Evolutionary conservation across 1,140 invertebrate species (phyloP).

Genomic region (Drosophila busckii): DNA sequence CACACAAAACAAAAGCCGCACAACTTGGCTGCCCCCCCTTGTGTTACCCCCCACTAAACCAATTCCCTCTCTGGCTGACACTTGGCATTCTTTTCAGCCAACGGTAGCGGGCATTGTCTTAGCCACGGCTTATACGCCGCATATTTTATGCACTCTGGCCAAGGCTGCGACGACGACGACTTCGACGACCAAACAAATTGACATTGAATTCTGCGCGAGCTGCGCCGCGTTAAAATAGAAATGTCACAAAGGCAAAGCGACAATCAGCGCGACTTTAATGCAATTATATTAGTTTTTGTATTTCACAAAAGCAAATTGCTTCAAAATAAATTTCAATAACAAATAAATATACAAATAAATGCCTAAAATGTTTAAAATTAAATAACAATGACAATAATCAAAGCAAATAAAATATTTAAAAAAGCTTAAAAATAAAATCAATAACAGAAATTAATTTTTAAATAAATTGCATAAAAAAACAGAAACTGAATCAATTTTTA

Average conservation of each 20-base stretch:
- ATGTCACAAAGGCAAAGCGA: constrained; percentile 15
- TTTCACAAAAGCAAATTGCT: constrained; percentile 2
- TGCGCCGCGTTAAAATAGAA: too few species aligned
- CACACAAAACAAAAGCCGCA: constrained; percentile 48
- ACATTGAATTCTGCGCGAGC: constrained; percentile 46
- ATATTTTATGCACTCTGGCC: constrained; percentile 3
- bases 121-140: constrained; percentile 8
- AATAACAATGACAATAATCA: too few species aligned
- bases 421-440: too few species aligned
- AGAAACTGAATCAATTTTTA: too few species aligned
- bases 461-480: too few species aligned
- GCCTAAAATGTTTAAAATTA: too few species aligned
- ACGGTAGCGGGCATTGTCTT: constrained; percentile 14
- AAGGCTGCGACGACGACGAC: constrained; percentile 31
- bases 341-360: too few species aligned
- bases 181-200: constrained; percentile 28
- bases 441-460: too few species aligned
- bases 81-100: background rate
- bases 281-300: constrained; percentile 7
- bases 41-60: background rate
- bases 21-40: constrained; percentile 39
- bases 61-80: background rate
- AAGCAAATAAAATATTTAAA: too few species aligned
- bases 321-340: too few species aligned
- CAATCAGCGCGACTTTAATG: constrained; percentile 10